Base-by-base conservation (phyloP, 2,113 vertebrate species). In the Nymphicus hollandicus region DNA sequence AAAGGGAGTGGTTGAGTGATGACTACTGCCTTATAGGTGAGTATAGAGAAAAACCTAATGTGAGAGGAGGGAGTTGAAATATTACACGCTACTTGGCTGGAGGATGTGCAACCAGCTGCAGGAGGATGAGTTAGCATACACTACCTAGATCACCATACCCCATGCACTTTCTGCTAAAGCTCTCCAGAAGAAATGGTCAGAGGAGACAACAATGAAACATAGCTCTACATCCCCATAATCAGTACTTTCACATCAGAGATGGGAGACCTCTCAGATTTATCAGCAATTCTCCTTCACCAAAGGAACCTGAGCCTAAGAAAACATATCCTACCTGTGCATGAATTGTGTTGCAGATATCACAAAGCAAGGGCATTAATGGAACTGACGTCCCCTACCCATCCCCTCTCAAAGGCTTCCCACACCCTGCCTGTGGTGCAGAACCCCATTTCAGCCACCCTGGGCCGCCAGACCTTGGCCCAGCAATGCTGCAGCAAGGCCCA, bases 251-350 rank as follows among this genome's bases (percentile, higher is more conserved):
- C 5, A 23, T 49, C 35, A 71, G 80, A 60, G 46, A 68, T 0
- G 1, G 3, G 9, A 87, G 11, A 47, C 20, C 6, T 58, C 43
- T 82, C 56, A 28, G 7, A 50, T 70, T 71, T 49, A 9, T 46
- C 56, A 68, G 44, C 72, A 85, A 44, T 47, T 10, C 7, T 73
- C 19, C 18, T 35, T 76, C 37, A 64, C 10, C 7, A 39, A 53
- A 53, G 50, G 66, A 64, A 23, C 12, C 23, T 17, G 10, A 86
- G 28, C 10, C 20, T 71, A 68, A 74, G 61, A 83, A 84, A 1
- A 1, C 1, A 0, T 6, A 4, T 24, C 19, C 47, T 22, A 41
- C 9, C 7, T 33, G 6, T 6, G 0, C 5, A 3, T 31, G 14
- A 0, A 0, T 7, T 60, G 6, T 60, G 17, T 22, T 53, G 49